A percentile compares a stretch with the other conserved stretches of the same genome.
Conservation (phyloP, 2,888 invertebrate species). For the Catocala sponsa region DNA sequence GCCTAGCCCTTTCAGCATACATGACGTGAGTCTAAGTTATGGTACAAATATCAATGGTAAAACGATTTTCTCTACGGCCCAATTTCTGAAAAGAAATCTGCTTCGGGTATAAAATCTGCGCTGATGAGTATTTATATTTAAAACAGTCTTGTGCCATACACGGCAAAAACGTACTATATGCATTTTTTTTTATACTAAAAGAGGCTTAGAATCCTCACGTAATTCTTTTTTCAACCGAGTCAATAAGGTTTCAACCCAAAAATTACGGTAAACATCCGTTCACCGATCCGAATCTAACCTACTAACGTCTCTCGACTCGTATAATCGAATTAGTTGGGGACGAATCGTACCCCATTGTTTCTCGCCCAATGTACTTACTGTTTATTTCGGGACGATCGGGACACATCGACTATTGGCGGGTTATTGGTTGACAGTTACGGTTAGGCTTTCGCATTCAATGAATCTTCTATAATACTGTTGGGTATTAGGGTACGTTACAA, state of each 20-base stretch:
- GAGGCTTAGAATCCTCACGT: too few species aligned
- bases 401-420: constrained; percentile 26
- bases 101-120: too few species aligned
- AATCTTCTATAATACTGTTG: neutral
- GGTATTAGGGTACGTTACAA: constrained; percentile 5
- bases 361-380: constrained; percentile 49
- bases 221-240: neutral
- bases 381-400: constrained; percentile 38
- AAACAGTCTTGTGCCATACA: too few species aligned
- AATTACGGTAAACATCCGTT: constrained; percentile 15
- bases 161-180: too few species aligned
- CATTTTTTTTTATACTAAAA: too few species aligned
- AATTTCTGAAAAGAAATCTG: too few species aligned
- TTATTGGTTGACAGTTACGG: constrained; percentile 12
- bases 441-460: constrained; percentile 8
- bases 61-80: too few species aligned
- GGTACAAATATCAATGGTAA: too few species aligned
- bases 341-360: constrained; percentile 47
- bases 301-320: constrained; percentile 31
- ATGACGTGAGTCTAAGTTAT: too few species aligned
- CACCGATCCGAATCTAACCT: constrained; percentile 30
- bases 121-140: too few species aligned
- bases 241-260: constrained; percentile 6
- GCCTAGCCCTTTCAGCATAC: too few species aligned
- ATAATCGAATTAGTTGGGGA: constrained; percentile 51